A percentile compares a stretch with the other conserved stretches of the same genome.
phyloP scores from a whole-genome alignment of 2,113 vertebrate species.

The Pteronura brasiliensis region DNA sequence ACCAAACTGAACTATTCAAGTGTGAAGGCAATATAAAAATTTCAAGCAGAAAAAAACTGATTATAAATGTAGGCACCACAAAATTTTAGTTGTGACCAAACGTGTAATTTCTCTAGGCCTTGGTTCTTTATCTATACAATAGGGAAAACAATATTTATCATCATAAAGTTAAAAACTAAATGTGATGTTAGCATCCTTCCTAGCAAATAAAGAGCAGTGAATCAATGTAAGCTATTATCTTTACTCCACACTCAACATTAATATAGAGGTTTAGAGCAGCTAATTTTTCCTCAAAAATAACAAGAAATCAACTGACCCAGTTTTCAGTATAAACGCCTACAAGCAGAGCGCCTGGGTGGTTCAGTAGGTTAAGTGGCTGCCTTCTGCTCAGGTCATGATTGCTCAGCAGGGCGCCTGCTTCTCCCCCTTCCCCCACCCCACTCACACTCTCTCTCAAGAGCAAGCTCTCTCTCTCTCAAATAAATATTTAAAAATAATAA shows the following conservation, averaged over 20 bases:
- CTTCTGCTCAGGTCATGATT: background rate
- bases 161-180: background rate
- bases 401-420: background rate
- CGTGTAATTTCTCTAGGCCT: background rate
- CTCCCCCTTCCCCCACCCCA: background rate
- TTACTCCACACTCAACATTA: background rate
- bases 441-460: background rate
- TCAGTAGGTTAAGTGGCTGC: background rate
- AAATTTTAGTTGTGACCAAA: slow-evolving; percentile 2
- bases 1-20: background rate
- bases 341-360: background rate
- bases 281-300: background rate
- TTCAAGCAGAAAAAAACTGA: background rate
- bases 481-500: background rate
- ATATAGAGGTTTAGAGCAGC: background rate
- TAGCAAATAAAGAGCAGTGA: background rate
- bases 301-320: background rate
- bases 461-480: too few species aligned
- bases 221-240: background rate
- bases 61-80: background rate
- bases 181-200: background rate
- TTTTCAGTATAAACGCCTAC: slow-evolving; percentile 16
- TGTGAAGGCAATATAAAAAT: background rate
- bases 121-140: background rate
- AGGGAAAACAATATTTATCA: background rate